Base-by-base conservation (phyloP, 2,113 vertebrate species). In the Pluvianellus socialis region DNA sequence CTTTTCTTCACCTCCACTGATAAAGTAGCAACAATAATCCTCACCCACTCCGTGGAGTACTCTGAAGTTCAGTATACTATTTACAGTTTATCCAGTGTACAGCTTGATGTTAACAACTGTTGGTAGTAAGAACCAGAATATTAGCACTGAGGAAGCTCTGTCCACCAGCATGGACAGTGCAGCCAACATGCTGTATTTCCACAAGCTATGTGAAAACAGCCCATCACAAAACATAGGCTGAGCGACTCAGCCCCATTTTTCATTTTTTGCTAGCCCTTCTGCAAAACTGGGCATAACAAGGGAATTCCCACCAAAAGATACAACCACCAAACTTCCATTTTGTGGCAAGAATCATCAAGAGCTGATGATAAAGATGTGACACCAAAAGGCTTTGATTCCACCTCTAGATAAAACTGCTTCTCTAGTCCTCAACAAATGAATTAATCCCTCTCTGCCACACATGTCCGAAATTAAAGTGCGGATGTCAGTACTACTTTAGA, bases 381-480 rank as follows among this genome's bases (percentile, higher is more conserved):
- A 73, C 5, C 5, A 16, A 62, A 71, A 73, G 19, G 20, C 42
- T 90, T 92, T 45, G 63, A 61, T 70, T 88, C 32, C 23, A 63
- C 20, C 32, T 33, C 56, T 59, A 23, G 19, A 4, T 50, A 61
- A 79, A 22, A 62, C 12, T 82, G 21, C 32, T 53, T 28, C 59
- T 76, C 15, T 44, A 27, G 16, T 66, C 15, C n/a, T 67, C 42
- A 70, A 8, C 5, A 72, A 56, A 35, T 30, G 20, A 83, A 17
- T 33, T 73, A 86, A 79, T 26, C 14, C 38, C 32, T 17, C 62
- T 30, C 47, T 71, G n/a, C 30, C 42, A 68, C 18, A 32, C 22
- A 70, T 62, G 5, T 10, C 21, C 4, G 0, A n/a, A 71, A 79
- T 18, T 32, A 14, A 68, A 68, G 45, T 30, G 16, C 1, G 0